Percentiles rank a stretch among this genome's conserved stretches.
These are phyloP conservation scores for Rhinolophus sinicus DNA, from an alignment of 2,113 vertebrate species.

Conservation along the genomic window DNA sequence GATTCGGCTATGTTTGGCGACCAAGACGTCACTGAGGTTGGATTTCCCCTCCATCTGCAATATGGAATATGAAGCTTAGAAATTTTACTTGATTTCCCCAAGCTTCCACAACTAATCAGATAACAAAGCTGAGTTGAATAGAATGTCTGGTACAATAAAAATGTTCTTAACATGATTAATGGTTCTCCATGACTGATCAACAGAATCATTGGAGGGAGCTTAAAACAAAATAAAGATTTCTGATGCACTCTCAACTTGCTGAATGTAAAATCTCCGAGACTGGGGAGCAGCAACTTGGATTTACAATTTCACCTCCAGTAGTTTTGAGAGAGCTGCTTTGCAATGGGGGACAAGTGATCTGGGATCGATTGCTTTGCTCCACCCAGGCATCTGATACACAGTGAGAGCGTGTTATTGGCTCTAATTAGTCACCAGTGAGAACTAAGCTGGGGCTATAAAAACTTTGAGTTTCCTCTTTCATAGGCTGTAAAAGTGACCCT, in stretches of 20 bases:
- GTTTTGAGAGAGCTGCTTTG: neutral
- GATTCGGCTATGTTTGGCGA: rapidly evolving
- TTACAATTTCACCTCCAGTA: neutral
- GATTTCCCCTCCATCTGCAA: neutral
- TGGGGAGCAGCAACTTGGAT: neutral
- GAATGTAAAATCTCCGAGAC: neutral
- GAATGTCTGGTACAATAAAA: neutral
- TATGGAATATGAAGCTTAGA: neutral
- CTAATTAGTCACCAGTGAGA: neutral
- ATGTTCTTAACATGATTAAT: neutral
- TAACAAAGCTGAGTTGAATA: neutral
- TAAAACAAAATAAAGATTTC: constrained; percentile 18
- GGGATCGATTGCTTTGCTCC: neutral
- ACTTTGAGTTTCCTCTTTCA: constrained; percentile 7
- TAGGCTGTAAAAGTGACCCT: neutral
- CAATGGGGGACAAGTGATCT: neutral
- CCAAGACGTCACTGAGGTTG: neutral
- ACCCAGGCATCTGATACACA: neutral
- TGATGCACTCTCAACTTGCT: neutral
- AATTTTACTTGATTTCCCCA: neutral
- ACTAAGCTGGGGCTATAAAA: neutral
- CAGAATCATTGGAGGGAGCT: neutral
- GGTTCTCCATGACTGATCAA: neutral
- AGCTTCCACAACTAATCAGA: neutral
- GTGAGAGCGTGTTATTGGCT: neutral